A percentile compares a stretch with the other conserved stretches of the same genome.
Evolutionary conservation across 2,797 vertebrate genomes (phyloP).

Genomic region (Anableps anableps): DNA sequence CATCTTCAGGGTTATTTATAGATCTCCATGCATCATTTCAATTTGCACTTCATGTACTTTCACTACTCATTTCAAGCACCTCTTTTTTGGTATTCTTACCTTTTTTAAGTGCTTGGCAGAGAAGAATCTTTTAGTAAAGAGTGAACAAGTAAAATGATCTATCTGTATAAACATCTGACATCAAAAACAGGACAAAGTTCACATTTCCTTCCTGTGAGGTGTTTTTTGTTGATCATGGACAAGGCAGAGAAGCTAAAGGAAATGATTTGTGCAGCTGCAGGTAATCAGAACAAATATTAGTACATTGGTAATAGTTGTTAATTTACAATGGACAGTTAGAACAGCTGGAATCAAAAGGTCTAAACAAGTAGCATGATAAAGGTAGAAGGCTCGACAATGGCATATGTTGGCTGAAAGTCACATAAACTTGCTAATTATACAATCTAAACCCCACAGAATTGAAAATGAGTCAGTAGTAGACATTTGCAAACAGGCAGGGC

Average conservation of each 20-base stretch:
- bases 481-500: slow-evolving; percentile 56
- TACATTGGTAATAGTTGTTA: slow-evolving; percentile 12
- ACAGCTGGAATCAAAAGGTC: slow-evolving; percentile 38
- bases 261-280: slow-evolving; percentile 3
- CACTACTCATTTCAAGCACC: slow-evolving; percentile 42
- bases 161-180: slow-evolving; percentile 14
- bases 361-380: slow-evolving; percentile 45
- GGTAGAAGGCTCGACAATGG: slow-evolving; percentile 37
- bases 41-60: slow-evolving; percentile 56
- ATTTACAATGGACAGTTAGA: neutral
- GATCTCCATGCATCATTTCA: slow-evolving; percentile 62
- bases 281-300: slow-evolving; percentile 16
- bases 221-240: slow-evolving; percentile 12
- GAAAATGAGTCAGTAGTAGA: slow-evolving; percentile 28
- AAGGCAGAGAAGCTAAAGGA: slow-evolving; percentile 13
- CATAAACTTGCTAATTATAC: slow-evolving; percentile 65
- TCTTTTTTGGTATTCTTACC: slow-evolving; percentile 25
- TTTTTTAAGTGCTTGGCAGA: slow-evolving; percentile 11
- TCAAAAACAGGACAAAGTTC: slow-evolving; percentile 34
- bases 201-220: slow-evolving; percentile 22
- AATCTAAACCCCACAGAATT: slow-evolving; percentile 42
- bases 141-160: slow-evolving; percentile 18
- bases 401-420: slow-evolving; percentile 44
- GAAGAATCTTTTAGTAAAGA: slow-evolving; percentile 19
- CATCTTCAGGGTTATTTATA: slow-evolving; percentile 73